A percentile compares a stretch with the other conserved stretches of the same genome.
phyloP scores from a whole-genome alignment of 2,797 vertebrate genomes.

The Leontocebus nigricollis region DNA sequence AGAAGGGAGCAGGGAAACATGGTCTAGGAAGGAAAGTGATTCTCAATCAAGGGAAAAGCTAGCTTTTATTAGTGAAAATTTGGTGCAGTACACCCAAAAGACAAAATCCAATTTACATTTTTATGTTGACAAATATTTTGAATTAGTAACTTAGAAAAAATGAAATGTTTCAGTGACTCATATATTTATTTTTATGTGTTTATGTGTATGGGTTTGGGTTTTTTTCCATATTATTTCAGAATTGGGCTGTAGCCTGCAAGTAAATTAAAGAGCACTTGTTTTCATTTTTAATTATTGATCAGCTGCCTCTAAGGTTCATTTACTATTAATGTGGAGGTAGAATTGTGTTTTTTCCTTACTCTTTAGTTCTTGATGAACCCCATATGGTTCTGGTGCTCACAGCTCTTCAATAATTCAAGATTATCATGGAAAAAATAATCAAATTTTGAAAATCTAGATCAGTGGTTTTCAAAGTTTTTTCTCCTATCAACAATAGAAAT shows the following conservation, averaged over 20 bases:
- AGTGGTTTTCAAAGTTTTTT: background rate
- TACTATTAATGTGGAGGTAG: slow-evolving; percentile 62
- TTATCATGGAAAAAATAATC: slow-evolving; percentile 30
- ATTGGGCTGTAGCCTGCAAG: slow-evolving; percentile 11
- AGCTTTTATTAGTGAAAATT: background rate
- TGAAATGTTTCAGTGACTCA: background rate
- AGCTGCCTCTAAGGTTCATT: slow-evolving; percentile 72
- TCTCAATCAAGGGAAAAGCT: background rate
- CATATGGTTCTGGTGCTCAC: slow-evolving; percentile 58
- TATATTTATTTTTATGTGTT: background rate
- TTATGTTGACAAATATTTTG: background rate
- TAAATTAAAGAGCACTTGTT: slow-evolving; percentile 69
- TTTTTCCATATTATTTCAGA: background rate
- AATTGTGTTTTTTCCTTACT: slow-evolving; percentile 56
- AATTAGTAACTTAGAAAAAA: background rate
- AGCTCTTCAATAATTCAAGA: slow-evolving; percentile 70
- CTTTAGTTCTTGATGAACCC: slow-evolving; percentile 65
- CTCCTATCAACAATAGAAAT: background rate
- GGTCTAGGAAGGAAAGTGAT: background rate
- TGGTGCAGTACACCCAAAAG: background rate
- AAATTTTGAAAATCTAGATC: slow-evolving; percentile 50
- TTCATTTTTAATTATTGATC: slow-evolving; percentile 76
- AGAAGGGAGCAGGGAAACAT: too few relatives aligned
- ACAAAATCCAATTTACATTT: slow-evolving; percentile 13
- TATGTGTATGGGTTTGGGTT: background rate